Conservation (phyloP, 2,888 invertebrate species). For the Sisyra nigra region DNA sequence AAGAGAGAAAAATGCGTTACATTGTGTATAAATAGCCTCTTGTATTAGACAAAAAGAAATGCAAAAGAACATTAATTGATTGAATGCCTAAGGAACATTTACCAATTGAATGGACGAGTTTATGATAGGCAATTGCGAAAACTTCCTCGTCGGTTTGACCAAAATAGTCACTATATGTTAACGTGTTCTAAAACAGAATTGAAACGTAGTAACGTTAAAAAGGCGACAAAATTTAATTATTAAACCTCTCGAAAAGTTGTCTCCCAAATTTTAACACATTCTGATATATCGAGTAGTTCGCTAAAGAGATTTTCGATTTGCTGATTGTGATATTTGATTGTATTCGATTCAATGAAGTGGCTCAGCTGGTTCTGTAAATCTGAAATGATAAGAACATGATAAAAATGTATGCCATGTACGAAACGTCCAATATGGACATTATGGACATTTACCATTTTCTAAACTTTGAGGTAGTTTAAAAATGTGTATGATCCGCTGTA, state of each 20-base stretch:
- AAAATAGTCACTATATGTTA: constrained; percentile 67
- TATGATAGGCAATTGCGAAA: constrained; percentile 73
- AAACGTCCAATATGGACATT: constrained; percentile 4
- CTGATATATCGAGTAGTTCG: constrained; percentile 47
- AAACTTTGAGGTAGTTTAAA: constrained; percentile 54
- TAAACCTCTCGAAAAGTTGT: constrained; percentile 50
- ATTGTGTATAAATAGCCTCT: no score
- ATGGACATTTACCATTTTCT: constrained; percentile 35
- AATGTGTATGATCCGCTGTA: constrained; percentile 45
- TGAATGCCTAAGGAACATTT: constrained; percentile 13
- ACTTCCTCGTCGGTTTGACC: constrained; percentile 73
- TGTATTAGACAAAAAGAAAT: no score
- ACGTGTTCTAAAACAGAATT: constrained; percentile 43
- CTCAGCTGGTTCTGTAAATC: constrained; percentile 42
- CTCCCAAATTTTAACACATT: constrained; percentile 64
- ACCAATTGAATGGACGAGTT: constrained; percentile 38
- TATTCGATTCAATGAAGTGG: constrained; percentile 47
- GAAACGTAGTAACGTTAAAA: not conserved
- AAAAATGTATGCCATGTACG: constrained; percentile 6
- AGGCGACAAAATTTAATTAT: constrained; percentile 9
- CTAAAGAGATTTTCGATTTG: constrained; percentile 43
- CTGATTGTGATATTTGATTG: constrained; percentile 48
- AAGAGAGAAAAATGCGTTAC: no score
- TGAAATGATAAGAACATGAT: constrained; percentile 21
- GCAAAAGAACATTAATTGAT: not conserved